Evolutionary conservation across 2,113 vertebrate genomes (phyloP).

Genomic region (Accipiter cooperii): DNA sequence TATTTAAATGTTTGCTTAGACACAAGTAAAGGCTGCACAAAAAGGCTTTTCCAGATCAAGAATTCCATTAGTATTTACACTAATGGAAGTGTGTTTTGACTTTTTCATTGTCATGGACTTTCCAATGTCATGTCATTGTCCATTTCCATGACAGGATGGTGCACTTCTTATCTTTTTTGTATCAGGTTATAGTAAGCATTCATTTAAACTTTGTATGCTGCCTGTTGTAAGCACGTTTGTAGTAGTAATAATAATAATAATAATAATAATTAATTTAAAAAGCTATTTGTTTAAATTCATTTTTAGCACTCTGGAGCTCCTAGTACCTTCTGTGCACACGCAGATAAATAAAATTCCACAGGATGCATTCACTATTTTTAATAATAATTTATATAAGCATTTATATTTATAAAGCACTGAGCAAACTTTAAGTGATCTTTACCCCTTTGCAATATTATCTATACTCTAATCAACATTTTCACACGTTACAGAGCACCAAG

Average conservation of each 20-base stretch:
- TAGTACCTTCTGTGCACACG: background rate
- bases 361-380: background rate
- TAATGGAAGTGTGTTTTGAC: background rate
- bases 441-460: background rate
- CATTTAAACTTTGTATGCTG: background rate
- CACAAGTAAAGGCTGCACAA: background rate
- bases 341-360: background rate
- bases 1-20: background rate
- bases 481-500: background rate
- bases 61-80: background rate
- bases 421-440: background rate
- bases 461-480: background rate
- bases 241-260: background rate
- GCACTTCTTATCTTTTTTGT: background rate
- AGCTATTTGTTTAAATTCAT: background rate
- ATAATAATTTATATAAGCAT: background rate
- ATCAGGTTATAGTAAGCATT: background rate
- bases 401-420: background rate
- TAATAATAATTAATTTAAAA: background rate
- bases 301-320: background rate
- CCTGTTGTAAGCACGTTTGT: background rate
- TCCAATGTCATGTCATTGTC: background rate
- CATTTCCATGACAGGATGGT: background rate
- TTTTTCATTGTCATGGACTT: background rate
- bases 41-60: background rate